These are phyloP conservation scores for Gallinago jamesoni DNA, from an alignment of 2,113 vertebrate species.

Conservation along the genomic window DNA sequence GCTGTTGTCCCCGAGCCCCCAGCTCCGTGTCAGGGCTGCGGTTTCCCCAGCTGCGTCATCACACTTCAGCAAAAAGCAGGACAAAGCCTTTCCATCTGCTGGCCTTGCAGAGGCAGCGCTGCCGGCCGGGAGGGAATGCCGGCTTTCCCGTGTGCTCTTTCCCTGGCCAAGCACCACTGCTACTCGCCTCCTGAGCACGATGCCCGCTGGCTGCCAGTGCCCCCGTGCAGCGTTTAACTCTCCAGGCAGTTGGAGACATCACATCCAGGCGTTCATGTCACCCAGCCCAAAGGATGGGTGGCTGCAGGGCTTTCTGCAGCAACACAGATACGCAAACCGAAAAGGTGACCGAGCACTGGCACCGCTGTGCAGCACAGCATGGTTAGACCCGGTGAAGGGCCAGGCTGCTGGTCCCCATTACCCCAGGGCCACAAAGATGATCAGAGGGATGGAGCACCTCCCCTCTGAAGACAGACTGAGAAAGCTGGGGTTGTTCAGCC, in stretches of 20 bases:
- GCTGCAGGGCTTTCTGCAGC: neutral
- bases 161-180: neutral
- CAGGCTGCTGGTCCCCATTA: neutral
- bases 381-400: neutral
- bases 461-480: no score
- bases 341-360: accelerated
- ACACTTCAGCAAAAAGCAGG: neutral
- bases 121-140: accelerated
- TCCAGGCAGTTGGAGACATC: accelerated
- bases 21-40: neutral
- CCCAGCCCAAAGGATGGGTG: accelerated
- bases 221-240: neutral
- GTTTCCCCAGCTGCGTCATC: neutral
- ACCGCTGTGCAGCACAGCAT: neutral
- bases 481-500: no score
- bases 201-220: accelerated
- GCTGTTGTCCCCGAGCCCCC: neutral
- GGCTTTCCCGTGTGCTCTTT: accelerated
- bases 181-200: accelerated
- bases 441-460: no score
- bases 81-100: accelerated
- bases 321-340: accelerated
- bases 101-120: neutral
- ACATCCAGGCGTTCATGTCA: accelerated
- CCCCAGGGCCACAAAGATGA: no score